Base-by-base conservation (phyloP, 2,888 invertebrate genomes). In the Euzetes globulus region DNA sequence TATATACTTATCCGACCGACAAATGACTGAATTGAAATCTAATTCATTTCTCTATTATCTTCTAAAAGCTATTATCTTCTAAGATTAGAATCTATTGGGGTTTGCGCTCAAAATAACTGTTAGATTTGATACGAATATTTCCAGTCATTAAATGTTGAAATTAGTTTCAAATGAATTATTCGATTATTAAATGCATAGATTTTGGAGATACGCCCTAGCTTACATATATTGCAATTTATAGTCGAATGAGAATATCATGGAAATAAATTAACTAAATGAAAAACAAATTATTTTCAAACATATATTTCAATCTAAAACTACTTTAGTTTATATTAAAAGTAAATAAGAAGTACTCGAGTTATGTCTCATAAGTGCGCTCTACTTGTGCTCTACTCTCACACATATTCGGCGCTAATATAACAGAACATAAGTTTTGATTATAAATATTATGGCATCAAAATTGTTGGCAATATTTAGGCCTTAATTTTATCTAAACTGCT, bases 391-490 rank as follows among this genome's bases (percentile, higher is more conserved):
- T 33, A 33, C 52, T n/a, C 19, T 52, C 7, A 19, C 52, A 19
- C 52, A 19, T 52, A 19, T 52, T 52, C n/a, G 19, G n/a, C n/a
- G 19, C n/a, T 52, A 52, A 52, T 52, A 15, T 52, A 52, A 19
- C 19, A 5, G 52, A 52, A 52, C 52, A 52, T 52, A 52, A 52
- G 52, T 52, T 52, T 52, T 52, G n/a, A 52, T 52, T 52, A 60
- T 60, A 60, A 60, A 60, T 60, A 60, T 60, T 60, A 60, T 60
- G 60, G 60, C 60, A 60, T 60, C 19, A 60, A 60, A n/a, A 60
- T 60, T 17, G 27, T 25, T 27, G 13, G 13, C 60, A 60, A 60
- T 60, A 27, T 60, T 33, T 27, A 13, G 29, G 17, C 27, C 15
- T 52, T 19, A 19, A 19, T 60, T 60, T 60, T 29, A 60, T 60